phyloP scores from a whole-genome alignment of 92 coral and sea anemone genomes.

The Epizoanthus scotinus region DNA sequence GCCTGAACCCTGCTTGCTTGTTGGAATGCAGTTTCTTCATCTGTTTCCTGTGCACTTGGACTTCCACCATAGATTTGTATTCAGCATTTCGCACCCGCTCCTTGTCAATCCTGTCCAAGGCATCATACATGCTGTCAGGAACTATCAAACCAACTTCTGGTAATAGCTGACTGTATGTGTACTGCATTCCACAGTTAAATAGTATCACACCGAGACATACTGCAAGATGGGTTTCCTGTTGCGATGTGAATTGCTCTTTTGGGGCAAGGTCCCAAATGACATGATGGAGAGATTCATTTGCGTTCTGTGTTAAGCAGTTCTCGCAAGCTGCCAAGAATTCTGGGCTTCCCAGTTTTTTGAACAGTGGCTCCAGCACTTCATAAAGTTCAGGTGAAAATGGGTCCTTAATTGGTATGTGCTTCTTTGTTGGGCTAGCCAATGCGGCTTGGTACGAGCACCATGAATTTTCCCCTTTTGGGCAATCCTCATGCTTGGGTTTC shows the following conservation, averaged over 20 bases:
- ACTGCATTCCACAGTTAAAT: constrained; percentile 26
- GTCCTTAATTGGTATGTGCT: too few species aligned
- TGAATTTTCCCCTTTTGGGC: too few species aligned
- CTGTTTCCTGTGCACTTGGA: neutral
- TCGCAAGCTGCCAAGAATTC: constrained; percentile 63
- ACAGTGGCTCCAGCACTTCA: constrained; percentile 25
- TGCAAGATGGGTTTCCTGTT: constrained; percentile 31
- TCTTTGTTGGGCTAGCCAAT: too few species aligned
- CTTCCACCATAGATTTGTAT: neutral
- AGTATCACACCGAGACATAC: constrained; percentile 27
- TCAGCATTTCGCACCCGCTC: neutral
- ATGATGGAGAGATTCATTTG: constrained; percentile 37
- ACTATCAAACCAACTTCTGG: constrained; percentile 28
- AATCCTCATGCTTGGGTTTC: too few species aligned
- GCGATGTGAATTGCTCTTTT: constrained; percentile 48
- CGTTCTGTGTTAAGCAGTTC: constrained; percentile 51
- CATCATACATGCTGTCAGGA: neutral
- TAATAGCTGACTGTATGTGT: neutral
- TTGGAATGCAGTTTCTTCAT: neutral
- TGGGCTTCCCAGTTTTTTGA: constrained; percentile 47
- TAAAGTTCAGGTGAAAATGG: neutral
- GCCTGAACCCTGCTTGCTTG: constrained; percentile 7
- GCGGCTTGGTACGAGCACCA: too few species aligned
- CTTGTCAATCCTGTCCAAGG: neutral
- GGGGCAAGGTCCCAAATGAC: constrained; percentile 49